Evolutionary conservation across 2,888 invertebrate species (phyloP), one percentile per base, ranked within the genome.

Genomic region (Teleogryllus oceanicus): DNA sequence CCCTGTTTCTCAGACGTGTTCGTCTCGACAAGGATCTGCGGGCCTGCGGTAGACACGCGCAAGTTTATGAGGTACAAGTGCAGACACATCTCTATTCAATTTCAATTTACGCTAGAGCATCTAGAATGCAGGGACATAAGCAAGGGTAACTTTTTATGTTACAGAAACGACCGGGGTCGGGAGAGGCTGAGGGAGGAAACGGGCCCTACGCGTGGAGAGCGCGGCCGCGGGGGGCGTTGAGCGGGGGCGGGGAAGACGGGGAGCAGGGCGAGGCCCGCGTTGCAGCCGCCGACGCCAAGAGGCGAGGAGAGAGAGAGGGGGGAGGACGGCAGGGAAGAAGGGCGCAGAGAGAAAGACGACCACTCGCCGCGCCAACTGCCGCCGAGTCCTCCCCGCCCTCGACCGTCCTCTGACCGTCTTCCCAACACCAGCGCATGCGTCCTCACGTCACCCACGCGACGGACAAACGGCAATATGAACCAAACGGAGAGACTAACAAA

Each of bases 71-170:
- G 62, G 62, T 62, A 62, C 62, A 62, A 62, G 62, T 62, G 62
- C 62, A 62, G 62, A 62, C 62, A 62, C 62, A 62, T 62, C n/a
- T 62, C 62, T 62, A 62, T 62, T 62, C 62, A 62, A 62, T 62
- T 62, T 62, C 62, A 62, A 62, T 62, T 62, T 62, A 62, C 62
- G n/a, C 62, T 62, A 18, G 62, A 62, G 62, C 62, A 62, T 62
- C 62, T 62, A 62, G 16, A 62, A 62, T 62, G 62, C 62, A 62
- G n/a, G 62, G 62, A 62, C 62, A 62, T 62, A 62, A 62, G 62
- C 62, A 62, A 62, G 62, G 62, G 62, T 62, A 62, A 62, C 62
- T 62, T 62, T 62, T 62, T 62, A 62, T 62, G 62, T 18, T 62
- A n/a, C 62, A 62, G 62, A 62, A 62, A 62, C 62, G 62, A 62